Base-by-base conservation (phyloP, 2,888 invertebrate species). In the Eucera pruinosa region DNA sequence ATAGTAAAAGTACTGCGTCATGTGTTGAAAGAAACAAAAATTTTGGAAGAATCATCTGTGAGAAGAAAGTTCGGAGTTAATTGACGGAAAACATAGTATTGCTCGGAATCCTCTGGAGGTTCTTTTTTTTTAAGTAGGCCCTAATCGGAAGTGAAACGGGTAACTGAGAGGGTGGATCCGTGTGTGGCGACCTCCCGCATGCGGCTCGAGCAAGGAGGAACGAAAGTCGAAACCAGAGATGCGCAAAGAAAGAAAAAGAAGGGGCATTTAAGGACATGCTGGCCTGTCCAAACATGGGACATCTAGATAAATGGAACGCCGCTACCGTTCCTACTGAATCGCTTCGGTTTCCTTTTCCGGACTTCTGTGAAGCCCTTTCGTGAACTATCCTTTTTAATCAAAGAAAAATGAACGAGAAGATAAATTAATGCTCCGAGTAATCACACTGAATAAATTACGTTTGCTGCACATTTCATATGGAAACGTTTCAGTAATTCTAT, bases 281-380 rank as follows among this genome's bases (percentile, higher is more conserved):
- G 64, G 80, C 86, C 85, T 89, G 89, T 89, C 88, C 66, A 89
- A 89, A 89, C 86, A 89, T 58, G 52, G 68, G 72, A 58, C 66
- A 78, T 65, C 74, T 76, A 83, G 83, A 88, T 88, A 83, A 87
- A 84, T 71, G 72, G 30, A 48, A 20, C 11, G 45, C 50, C 25
- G 47, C 54, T 57, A 61, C 61, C 27, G 58, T 52, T 60, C 15
- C 43, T 43, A 27, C 41, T 61, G 20, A 66, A 75, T 75, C 75
- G 66, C 36, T 36, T n/a, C 52, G 4, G 23, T 33, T 69, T 60
- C 50, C 41, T 47, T 60, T 68, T 39, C 67, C 52, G 55, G 33
- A 39, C 50, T 61, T 57, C 70, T 62, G 45, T 43, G 11, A 61
- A 39, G 25, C 39, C 50, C 27, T 45, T 45, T 36, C 36, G 18